Percentiles rank a stretch among this genome's conserved stretches.
Evolutionary conservation across 2,797 vertebrate genomes (phyloP).

Genomic region (Ispidina picta): DNA sequence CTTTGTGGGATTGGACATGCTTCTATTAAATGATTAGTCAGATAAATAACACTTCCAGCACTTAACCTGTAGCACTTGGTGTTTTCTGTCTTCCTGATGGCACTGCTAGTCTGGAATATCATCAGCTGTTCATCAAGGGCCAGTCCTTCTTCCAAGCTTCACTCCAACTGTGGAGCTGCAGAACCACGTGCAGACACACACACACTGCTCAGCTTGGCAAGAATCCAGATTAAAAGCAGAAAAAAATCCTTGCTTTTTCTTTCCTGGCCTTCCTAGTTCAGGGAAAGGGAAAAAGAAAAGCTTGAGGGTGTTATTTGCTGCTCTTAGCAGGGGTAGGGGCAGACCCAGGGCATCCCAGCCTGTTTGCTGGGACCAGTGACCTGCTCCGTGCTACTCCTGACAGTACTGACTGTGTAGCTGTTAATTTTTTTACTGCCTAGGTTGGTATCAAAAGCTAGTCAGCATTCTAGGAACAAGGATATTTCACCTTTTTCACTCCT

Average conservation of each 20-base stretch:
- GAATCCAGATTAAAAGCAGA: background rate
- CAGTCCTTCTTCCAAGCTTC: background rate
- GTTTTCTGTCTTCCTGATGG: background rate
- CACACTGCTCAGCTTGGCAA: background rate
- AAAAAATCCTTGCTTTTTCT: background rate
- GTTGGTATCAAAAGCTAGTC: background rate
- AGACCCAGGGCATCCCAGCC: background rate
- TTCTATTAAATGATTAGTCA: background rate
- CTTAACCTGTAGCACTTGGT: background rate
- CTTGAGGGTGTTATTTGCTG: background rate
- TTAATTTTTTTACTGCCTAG: background rate
- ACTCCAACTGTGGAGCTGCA: background rate
- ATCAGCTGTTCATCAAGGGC: background rate
- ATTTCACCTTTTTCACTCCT: background rate
- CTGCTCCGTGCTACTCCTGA: background rate
- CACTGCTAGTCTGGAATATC: background rate
- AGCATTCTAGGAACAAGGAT: background rate
- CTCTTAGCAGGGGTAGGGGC: background rate
- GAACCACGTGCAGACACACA: background rate
- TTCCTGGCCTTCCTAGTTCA: background rate
- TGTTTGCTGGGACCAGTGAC: background rate
- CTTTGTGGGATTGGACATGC: background rate
- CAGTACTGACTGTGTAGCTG: background rate
- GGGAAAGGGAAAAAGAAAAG: background rate
- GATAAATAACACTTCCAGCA: background rate